Conservation (phyloP, 2,797 vertebrate genomes). For the Anolis apletophallus region DNA sequence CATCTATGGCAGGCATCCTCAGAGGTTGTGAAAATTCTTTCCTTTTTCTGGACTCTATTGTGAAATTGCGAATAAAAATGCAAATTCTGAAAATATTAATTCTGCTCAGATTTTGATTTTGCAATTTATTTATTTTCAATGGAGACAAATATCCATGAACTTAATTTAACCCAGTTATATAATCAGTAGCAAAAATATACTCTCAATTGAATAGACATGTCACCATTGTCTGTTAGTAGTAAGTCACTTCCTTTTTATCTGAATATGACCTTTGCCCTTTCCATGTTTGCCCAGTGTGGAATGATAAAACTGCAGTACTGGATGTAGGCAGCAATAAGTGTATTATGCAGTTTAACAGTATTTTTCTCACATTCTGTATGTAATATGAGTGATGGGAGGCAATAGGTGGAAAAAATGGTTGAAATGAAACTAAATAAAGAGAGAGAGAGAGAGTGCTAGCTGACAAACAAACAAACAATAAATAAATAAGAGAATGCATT, state of each 20-base stretch:
- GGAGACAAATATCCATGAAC: not conserved
- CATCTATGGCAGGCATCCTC: too few relatives aligned
- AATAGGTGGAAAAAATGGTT: slow-evolving; percentile 45
- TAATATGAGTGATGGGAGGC: not conserved
- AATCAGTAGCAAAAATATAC: not conserved
- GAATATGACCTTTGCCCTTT: slow-evolving; percentile 33
- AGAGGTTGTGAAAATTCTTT: too few relatives aligned
- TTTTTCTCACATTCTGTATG: not conserved
- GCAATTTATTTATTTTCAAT: not conserved
- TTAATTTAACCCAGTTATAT: not conserved
- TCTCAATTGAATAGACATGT: slow-evolving; percentile 10
- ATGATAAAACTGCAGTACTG: slow-evolving; percentile 18
- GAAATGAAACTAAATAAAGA: slow-evolving; percentile 36
- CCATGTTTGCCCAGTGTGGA: slow-evolving; percentile 30
- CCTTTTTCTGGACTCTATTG: not conserved
- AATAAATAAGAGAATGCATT: slow-evolving; percentile 30
- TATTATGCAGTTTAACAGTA: not conserved
- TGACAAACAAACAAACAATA: slow-evolving; percentile 1
- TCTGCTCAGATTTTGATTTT: slow-evolving; percentile 15
- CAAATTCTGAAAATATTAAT: slow-evolving; percentile 18
- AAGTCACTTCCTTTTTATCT: slow-evolving; percentile 33
- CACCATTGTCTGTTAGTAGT: not conserved
- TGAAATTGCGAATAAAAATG: slow-evolving; percentile 39
- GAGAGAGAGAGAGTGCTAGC: slow-evolving; percentile 21
- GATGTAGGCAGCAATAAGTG: not conserved